Percentiles rank a stretch among this genome's conserved stretches.
Evolutionary conservation across 2,888 invertebrate species (phyloP).

Genomic region (Silvanus unidentatus): DNA sequence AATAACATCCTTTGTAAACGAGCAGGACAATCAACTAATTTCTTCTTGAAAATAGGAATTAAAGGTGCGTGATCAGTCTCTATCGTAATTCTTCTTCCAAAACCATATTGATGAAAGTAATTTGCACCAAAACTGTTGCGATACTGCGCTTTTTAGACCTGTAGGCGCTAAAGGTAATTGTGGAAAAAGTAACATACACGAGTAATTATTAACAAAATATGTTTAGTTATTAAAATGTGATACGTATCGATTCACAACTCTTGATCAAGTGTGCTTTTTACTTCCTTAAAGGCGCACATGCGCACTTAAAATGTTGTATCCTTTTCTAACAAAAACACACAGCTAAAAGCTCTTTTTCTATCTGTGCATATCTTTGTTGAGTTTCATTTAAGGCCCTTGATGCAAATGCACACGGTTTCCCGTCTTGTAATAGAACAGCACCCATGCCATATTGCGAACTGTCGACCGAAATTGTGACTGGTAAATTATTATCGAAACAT

Average conservation of each 20-base stretch:
- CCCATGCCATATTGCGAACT: constrained; percentile 21
- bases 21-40: constrained; percentile 4
- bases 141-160: too few species aligned
- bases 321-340: constrained; percentile 14
- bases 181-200: too few species aligned
- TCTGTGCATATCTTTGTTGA: constrained; percentile 12
- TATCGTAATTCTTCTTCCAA: constrained; percentile 14
- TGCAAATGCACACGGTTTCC: constrained; percentile 14
- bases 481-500: constrained; percentile 14
- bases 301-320: too few species aligned
- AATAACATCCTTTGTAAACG: constrained; percentile 10
- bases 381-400: constrained; percentile 7
- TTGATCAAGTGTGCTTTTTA: too few species aligned
- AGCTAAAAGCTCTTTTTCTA: constrained; percentile 24
- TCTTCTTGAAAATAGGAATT: constrained; percentile 9
- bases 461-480: constrained; percentile 17
- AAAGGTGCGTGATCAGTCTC: constrained; percentile 16
- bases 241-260: too few species aligned
- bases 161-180: too few species aligned
- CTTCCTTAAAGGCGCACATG: too few species aligned
- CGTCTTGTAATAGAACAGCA: constrained; percentile 19
- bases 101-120: constrained; percentile 9
- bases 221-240: too few species aligned
- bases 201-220: too few species aligned
- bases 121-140: too few species aligned